Base-by-base conservation (phyloP, 2,113 vertebrate genomes). In the Xiphophorus hellerii region DNA sequence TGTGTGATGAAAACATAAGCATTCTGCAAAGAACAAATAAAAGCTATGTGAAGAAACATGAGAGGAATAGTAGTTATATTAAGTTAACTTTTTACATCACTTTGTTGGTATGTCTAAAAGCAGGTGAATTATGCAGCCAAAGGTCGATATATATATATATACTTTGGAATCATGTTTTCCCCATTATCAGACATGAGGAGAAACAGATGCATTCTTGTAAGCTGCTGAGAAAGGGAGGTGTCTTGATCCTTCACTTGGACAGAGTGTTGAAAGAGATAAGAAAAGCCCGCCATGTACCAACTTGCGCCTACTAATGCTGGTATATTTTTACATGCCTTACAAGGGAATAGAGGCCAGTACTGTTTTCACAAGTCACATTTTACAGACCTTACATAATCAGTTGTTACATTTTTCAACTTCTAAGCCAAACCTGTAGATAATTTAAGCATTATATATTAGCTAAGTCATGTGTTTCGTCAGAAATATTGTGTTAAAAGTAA, bases 251-350 rank as follows among this genome's bases (percentile, higher is more conserved):
- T 63, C n/a, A 65, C 70, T 66, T 31, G 25, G 69, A 74, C 76
- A 62, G 51, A 27, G 71, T 83, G 85, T 74, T 72, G 11, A 62
- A 14, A 27, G 44, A 88, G 89, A 91, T 89, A 90, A 89, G 87
- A 66, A 28, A 27, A 62, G 1, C 76, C 70, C 27, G 20, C 27
- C 0, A 0, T 7, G 12, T 17, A 60, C 39, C 30, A 22, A 12
- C 73, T 15, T 35, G 30, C 30, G 15, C 30, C n/a, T n/a, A 61
- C 69, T 33, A 14, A 14, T 28, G 12, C 31, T 28, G 1, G 22
- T 27, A 15, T 60, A 27, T 28, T 14, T 44, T 67, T 66, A 37
- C 3, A 7, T 42, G 74, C 48, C 22, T 35, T 58, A 58, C 54
- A 58, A 58, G 65, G 61, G 1, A 29, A 15, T 25, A 62, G 48